Conservation (phyloP, 1,140 invertebrate species). For the Papilio glaucus region DNA sequence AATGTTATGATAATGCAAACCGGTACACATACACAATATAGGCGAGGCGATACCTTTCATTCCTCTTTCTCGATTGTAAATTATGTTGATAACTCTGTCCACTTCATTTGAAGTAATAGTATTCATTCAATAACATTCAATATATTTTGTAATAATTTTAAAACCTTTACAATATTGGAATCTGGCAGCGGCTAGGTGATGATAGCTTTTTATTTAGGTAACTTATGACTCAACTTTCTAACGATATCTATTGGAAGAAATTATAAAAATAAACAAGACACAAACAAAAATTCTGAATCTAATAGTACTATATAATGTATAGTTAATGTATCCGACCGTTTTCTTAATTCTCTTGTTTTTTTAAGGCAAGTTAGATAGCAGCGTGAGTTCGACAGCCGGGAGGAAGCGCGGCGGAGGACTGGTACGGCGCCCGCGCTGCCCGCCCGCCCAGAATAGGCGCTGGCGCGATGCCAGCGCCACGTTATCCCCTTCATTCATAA, state of each 20-base stretch:
- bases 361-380: conserved; percentile 12
- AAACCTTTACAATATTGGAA: not conserved
- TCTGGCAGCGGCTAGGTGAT: not conserved
- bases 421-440: conserved; percentile 67
- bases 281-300: not conserved
- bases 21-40: conserved; percentile 29
- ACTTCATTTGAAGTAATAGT: conserved; percentile 43
- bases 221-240: conserved; percentile 30
- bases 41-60: conserved; percentile 58
- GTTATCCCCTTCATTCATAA: conserved; percentile 73
- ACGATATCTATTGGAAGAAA: not conserved
- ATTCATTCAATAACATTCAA: conserved; percentile 41
- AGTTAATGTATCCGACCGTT: not conserved
- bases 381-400: conserved; percentile 45
- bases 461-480: conserved; percentile 67
- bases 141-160: not conserved
- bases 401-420: conserved; percentile 66
- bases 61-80: conserved; percentile 45
- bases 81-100: conserved; percentile 39
- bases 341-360: conserved; percentile 25
- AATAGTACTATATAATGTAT: not conserved
- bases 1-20: conserved; percentile 41
- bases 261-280: not conserved
- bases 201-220: conserved; percentile 4
- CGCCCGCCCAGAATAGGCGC: conserved; percentile 72